Evolutionary conservation across 2,888 invertebrate species (phyloP).

Genomic region (Chironomus tentans): DNA sequence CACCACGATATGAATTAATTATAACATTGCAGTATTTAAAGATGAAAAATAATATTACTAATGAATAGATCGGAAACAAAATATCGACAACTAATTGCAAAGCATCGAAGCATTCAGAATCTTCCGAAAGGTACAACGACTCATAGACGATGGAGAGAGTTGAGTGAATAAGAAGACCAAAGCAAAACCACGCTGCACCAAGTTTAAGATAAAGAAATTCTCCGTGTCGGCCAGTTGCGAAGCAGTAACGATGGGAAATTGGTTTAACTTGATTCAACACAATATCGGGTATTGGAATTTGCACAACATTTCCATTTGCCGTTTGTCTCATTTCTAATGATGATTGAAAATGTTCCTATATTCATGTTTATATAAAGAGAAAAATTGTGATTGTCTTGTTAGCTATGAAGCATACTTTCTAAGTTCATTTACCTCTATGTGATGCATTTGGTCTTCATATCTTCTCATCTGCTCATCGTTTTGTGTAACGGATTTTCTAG

Average conservation of each 20-base stretch:
- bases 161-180: conserved; percentile 68
- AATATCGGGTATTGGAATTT: conserved; percentile 39
- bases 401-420: neutral
- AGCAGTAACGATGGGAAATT: conserved; percentile 51
- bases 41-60: conserved; percentile 66
- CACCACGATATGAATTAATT: conserved; percentile 41
- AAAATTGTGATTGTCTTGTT: neutral
- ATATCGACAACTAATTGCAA: conserved; percentile 53
- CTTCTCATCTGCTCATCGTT: conserved; percentile 42
- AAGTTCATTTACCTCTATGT: conserved; percentile 28
- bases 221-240: conserved; percentile 58
- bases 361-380: neutral
- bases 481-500: conserved; percentile 43
- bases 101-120: conserved; percentile 53
- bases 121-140: conserved; percentile 49
- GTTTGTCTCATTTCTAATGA: conserved; percentile 19
- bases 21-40: conserved; percentile 75
- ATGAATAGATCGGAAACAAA: conserved; percentile 63
- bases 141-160: conserved; percentile 60
- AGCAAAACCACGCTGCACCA: conserved; percentile 66
- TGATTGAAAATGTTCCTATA: conserved; percentile 6
- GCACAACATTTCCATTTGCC: conserved; percentile 33
- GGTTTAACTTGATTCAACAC: conserved; percentile 42
- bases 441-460: conserved; percentile 39
- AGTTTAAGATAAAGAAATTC: conserved; percentile 65